Base-by-base conservation (phyloP, 2,888 invertebrate genomes). In the Ectobius pallidus region DNA sequence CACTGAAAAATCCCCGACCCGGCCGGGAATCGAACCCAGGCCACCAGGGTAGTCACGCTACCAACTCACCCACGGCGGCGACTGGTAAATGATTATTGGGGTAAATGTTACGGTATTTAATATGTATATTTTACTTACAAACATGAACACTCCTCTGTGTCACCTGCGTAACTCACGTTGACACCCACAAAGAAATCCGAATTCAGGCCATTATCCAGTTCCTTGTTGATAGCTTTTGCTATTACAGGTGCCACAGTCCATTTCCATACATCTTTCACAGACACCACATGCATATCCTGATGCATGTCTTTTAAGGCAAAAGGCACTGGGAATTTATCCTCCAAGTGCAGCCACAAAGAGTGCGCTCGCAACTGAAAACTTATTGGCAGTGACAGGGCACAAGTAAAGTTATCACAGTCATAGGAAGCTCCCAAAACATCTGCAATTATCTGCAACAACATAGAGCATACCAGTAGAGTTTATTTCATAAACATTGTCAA, bases 261-360 rank as follows among this genome's bases (percentile, higher is more conserved):
- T 82, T 94, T 94, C 88, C 93, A 94, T 0, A 91, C 90, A 80
- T 94, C 93, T 80, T 95, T 96, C 0, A 92, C 80, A 0, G 90
- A 84, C 2, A 62, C 69, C 20, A 75, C 70, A 49, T 44, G 30
- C 4, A 30, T 70, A 34, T 72, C 72, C 22, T 52, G 52, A 3
- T 32, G 22, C 20, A 32, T 20, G 27, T 49, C 46, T 16, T 9
- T 9, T n/a, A 22, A 20, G 20, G n/a, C 67, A 58, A 61, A 65
- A 20, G 16, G 85, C 0, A 80, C 78, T 0, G 88, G 85, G 78
- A 89, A 89, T 74, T 86, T 84, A 0, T 87, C 83, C 14, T 83
- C 81, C 16, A 94, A 79, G 7, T 85, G 85, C 69, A 90, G 82
- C 78, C 87, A 84, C 77, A 94, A 84, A 0, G 89, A 87, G 70